These are phyloP conservation scores for Callocephalon fimbriatum DNA, from an alignment of 2,113 vertebrate genomes.

Conservation along the genomic window DNA sequence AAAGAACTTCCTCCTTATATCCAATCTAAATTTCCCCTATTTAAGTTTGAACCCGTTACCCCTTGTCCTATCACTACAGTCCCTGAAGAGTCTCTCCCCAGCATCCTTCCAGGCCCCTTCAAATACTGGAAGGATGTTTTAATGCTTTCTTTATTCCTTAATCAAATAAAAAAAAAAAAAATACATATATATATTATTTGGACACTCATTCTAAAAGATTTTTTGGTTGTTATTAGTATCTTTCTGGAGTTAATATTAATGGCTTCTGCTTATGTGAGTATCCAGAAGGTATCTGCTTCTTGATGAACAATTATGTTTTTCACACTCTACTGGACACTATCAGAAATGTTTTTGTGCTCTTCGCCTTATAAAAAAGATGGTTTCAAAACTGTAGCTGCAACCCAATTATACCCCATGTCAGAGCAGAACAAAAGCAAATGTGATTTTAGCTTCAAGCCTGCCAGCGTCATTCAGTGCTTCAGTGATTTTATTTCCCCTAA, in stretches of 20 bases:
- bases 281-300: not conserved
- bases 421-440: conserved; percentile 34
- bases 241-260: not conserved
- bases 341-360: not conserved
- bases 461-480: not conserved
- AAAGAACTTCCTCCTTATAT: not conserved
- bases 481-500: conserved; percentile 17
- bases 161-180: not conserved
- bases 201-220: not conserved
- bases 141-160: not conserved
- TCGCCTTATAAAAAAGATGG: not conserved
- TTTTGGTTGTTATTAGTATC: not conserved
- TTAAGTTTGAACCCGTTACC: not conserved
- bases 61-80: not conserved
- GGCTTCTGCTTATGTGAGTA: not conserved
- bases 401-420: conserved; percentile 10
- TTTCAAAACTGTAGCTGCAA: not conserved
- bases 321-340: not conserved
- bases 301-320: not conserved
- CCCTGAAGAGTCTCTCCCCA: not conserved
- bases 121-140: not conserved
- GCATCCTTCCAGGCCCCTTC: not conserved
- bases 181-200: not conserved
- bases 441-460: conserved; percentile 35
- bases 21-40: not conserved